These are phyloP conservation scores for Platanista minor DNA, from an alignment of 2,113 vertebrate species.

Conservation along the genomic window DNA sequence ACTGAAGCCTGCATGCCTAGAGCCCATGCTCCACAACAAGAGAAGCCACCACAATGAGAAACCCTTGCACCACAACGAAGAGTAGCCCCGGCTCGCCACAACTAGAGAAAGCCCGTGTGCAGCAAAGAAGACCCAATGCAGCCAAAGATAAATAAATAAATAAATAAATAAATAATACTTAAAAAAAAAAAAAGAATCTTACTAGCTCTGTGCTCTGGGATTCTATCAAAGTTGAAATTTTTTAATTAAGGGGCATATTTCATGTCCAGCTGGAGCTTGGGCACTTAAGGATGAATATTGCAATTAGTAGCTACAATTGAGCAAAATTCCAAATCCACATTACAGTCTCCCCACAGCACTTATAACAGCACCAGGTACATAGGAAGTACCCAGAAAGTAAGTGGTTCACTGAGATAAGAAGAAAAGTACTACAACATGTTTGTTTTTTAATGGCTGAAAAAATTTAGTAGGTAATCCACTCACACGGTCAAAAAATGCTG, in stretches of 20 bases:
- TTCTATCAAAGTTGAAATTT: not conserved
- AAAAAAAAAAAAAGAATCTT: not conserved
- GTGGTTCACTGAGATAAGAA: not conserved
- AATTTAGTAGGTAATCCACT: not conserved
- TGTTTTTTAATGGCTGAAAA: not conserved
- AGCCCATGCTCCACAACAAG: too few relatives aligned
- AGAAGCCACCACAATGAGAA: too few relatives aligned
- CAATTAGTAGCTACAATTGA: not conserved
- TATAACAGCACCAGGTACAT: accelerated
- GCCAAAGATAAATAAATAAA: too few relatives aligned
- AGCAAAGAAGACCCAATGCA: too few relatives aligned
- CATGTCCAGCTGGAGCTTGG: not conserved
- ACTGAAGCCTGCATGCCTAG: too few relatives aligned
- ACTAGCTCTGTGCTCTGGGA: not conserved
- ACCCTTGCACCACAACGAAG: too few relatives aligned
- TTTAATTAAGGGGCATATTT: not conserved
- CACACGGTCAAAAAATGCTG: not conserved
- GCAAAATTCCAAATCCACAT: not conserved
- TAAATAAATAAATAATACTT: too few relatives aligned
- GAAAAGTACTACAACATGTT: not conserved
- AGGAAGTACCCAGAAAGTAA: not conserved
- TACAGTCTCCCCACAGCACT: not conserved
- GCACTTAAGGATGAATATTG: not conserved
- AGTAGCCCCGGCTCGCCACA: too few relatives aligned
- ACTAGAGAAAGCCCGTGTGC: too few relatives aligned